Base-by-base conservation (phyloP, 2,888 invertebrate genomes). In the Cinara cedri region DNA sequence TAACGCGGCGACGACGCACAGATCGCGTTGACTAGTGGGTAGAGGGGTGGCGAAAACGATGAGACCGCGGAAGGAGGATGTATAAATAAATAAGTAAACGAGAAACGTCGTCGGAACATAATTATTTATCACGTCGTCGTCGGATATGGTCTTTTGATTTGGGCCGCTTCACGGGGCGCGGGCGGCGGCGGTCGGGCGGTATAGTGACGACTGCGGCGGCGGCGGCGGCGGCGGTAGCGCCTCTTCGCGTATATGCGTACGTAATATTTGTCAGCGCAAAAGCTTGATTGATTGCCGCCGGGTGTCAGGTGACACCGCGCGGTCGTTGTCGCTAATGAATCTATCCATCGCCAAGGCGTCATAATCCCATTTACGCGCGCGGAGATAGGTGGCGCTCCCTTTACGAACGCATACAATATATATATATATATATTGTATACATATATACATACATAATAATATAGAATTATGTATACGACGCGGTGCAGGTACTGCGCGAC, bases 301-400 rank as follows among this genome's bases (percentile, higher is more conserved):
- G 46, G 55, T 46, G 76, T 68, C 76, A 76, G 76, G 76, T 76
- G 76, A 76, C 66, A 75, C 24, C 63, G 46, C 49, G 68, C 55
- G 42, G 76, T 75, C 76, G 76, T 75, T 51, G 74, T 76, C 57
- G 68, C 76, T 76, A 76, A 76, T 76, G 76, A 76, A 76, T 76
- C 76, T 66, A 76, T 76, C 76, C 76, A 68, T 76, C 68, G 76
- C 57, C 57, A 55, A 75, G 66, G 66, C 76, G 76, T 76, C 66
- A 57, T 76, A 76, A 76, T 76, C 76, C 76, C 76, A 68, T 75
- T 74, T 75, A 66, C 54, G 55, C 11, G 24, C 46, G 46, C 16
- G 14, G 44, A 60, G 10, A 46, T 21, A 71, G 68, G 34, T 51
- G 62, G 14, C 62, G 42, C 62, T n/a, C 42, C 42, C 62, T 19